A percentile compares a stretch with the other conserved stretches of the same genome.
These are phyloP conservation scores for Rhagologus leucostigma DNA, from an alignment of 2,113 vertebrate species.

Conservation along the genomic window DNA sequence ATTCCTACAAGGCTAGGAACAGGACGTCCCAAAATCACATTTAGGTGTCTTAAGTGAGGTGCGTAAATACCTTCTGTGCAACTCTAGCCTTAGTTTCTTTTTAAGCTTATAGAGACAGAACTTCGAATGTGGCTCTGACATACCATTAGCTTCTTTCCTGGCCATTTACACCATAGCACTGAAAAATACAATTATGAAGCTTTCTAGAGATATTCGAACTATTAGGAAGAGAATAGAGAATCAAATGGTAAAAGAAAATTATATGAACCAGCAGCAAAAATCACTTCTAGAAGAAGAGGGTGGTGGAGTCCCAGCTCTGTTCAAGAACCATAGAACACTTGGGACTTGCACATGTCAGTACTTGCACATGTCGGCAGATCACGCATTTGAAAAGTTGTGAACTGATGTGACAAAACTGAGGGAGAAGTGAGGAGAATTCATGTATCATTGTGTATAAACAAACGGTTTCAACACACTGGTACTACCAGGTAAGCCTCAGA, in stretches of 20 bases:
- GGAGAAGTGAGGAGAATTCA: not conserved
- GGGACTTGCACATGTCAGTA: not conserved
- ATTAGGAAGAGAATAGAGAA: not conserved
- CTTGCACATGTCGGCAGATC: not conserved
- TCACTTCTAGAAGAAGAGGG: not conserved
- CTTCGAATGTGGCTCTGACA: not conserved
- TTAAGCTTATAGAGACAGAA: not conserved
- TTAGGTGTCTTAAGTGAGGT: not conserved
- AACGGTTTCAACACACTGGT: not conserved
- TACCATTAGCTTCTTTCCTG: not conserved
- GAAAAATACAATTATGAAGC: not conserved
- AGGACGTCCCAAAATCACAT: not conserved
- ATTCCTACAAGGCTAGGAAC: not conserved
- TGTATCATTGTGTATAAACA: rapidly evolving
- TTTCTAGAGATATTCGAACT: not conserved
- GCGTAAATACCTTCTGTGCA: not conserved
- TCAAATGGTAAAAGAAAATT: not conserved
- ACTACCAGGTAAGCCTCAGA: not conserved
- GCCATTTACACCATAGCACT: not conserved
- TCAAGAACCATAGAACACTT: not conserved
- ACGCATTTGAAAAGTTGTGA: not conserved
- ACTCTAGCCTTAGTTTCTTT: not conserved
- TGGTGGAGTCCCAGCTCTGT: not conserved
- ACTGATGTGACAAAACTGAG: not conserved
- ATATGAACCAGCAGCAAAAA: not conserved